phyloP scores from a whole-genome alignment of 2,888 invertebrate species.

The Trissolcus brochymenae region DNA sequence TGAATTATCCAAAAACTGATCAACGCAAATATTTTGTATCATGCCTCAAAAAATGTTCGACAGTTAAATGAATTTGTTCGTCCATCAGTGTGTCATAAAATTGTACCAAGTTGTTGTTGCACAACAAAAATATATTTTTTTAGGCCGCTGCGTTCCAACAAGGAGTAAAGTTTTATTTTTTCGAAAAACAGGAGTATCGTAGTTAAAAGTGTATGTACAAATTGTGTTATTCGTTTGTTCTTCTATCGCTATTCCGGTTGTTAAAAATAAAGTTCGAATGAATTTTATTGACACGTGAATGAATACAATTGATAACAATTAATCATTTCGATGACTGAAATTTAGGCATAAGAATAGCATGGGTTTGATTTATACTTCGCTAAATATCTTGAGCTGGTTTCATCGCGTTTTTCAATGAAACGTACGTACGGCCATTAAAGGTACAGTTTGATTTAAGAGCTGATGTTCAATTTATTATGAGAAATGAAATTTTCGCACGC shows the following conservation, averaged over 20 bases:
- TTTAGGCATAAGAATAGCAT: conserved; percentile 31
- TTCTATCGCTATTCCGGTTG: conserved; percentile 2
- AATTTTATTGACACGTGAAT: neutral
- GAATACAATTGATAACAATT: conserved; percentile 16
- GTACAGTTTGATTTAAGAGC: conserved; percentile 37
- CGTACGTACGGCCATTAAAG: conserved; percentile 33
- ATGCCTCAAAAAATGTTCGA: too few relatives aligned
- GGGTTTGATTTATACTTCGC: conserved; percentile 47
- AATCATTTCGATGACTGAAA: conserved; percentile 8
- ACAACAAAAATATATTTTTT: conserved; percentile 1
- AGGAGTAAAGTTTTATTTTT: conserved; percentile 1
- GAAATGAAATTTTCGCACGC: conserved; percentile 37
- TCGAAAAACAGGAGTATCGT: conserved; percentile 11
- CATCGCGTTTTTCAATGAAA: conserved; percentile 26
- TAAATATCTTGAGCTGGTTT: conserved; percentile 49
- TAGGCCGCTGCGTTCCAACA: conserved; percentile 24
- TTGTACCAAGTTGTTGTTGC: too few relatives aligned
- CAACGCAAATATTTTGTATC: too few relatives aligned
- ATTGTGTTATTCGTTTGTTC: neutral
- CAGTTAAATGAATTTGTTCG: too few relatives aligned
- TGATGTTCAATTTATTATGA: conserved; percentile 45
- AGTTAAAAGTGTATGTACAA: conserved; percentile 41
- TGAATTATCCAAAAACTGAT: too few relatives aligned
- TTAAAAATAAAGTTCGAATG: conserved; percentile 8
- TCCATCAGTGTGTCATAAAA: too few relatives aligned